Conservation (phyloP, 92 coral and sea anemone genomes). For the Palythoa heliodiscus region DNA sequence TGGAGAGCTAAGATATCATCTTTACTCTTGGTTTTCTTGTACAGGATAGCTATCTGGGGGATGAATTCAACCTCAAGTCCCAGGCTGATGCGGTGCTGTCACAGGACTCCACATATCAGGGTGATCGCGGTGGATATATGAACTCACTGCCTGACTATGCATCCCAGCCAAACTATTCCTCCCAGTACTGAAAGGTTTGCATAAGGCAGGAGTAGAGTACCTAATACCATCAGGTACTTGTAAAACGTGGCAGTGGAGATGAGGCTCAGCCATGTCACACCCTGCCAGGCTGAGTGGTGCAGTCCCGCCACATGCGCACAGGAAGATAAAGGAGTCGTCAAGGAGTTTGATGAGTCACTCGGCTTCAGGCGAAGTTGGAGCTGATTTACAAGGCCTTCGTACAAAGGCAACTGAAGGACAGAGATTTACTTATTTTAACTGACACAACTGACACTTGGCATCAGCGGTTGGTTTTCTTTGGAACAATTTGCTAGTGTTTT, state of each 20-base stretch:
- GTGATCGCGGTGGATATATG: constrained; percentile 98
- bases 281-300: constrained; percentile 31
- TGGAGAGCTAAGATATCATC: not conserved
- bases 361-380: not conserved
- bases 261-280: constrained; percentile 4
- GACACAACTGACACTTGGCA: constrained; percentile 20
- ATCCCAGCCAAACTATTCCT: constrained; percentile 99
- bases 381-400: not conserved
- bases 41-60: constrained; percentile 98
- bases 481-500: constrained; percentile 15
- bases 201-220: constrained; percentile 50
- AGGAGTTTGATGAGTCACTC: constrained; percentile 13
- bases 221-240: constrained; percentile 15
- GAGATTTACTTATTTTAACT: constrained; percentile 37
- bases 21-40: not conserved
- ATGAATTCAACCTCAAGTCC: constrained; percentile 98
- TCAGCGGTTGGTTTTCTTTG: not conserved
- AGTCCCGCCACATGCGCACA: constrained; percentile 9
- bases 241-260: constrained; percentile 3
- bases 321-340: constrained; percentile 12
- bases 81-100: constrained; percentile 99
- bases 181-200: constrained; percentile 83
- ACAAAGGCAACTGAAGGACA: constrained; percentile 16
- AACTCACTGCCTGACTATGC: constrained; percentile 99
- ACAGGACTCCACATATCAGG: constrained; percentile 99